Evolutionary conservation across 1,140 invertebrate species (phyloP).

Genomic region (Scaptomyza graminum): DNA sequence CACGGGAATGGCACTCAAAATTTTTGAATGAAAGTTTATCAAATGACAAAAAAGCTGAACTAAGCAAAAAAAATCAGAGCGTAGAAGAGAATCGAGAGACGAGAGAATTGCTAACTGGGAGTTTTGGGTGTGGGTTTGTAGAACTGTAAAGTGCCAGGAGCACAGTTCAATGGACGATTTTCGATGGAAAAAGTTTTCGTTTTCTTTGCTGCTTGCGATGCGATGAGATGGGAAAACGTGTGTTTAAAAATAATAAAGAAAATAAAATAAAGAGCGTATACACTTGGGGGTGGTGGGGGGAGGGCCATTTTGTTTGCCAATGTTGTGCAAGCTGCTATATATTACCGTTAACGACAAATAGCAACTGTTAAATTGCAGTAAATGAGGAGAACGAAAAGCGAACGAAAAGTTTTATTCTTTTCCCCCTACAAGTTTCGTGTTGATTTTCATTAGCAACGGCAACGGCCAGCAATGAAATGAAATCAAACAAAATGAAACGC

Average conservation of each 20-base stretch:
- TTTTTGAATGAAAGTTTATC: slow-evolving; percentile 57
- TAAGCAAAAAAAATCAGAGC: not conserved
- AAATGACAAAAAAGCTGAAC: slow-evolving; percentile 40
- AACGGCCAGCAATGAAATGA: slow-evolving; percentile 55
- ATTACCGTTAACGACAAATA: slow-evolving; percentile 64
- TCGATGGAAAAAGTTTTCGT: slow-evolving; percentile 54
- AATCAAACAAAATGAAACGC: slow-evolving; percentile 55
- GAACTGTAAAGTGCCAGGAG: not conserved
- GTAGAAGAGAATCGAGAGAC: not conserved
- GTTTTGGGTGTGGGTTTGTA: not conserved
- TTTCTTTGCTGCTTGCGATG: slow-evolving; percentile 6
- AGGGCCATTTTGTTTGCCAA: not conserved
- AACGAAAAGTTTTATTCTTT: slow-evolving; percentile 20
- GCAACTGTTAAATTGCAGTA: slow-evolving; percentile 59
- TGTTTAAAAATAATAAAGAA: slow-evolving; percentile 3
- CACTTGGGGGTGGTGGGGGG: not conserved
- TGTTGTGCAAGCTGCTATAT: slow-evolving; percentile 30
- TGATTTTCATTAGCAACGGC: slow-evolving; percentile 70
- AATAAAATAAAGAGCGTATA: slow-evolving; percentile 8
- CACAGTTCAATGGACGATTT: slow-evolving; percentile 71
- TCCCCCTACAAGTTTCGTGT: slow-evolving; percentile 66
- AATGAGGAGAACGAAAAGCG: slow-evolving; percentile 19
- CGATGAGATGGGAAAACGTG: not conserved
- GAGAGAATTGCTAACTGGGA: not conserved
- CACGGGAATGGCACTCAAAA: slow-evolving; percentile 24